phyloP scores from a whole-genome alignment of 2,113 vertebrate species.

The Prietella phreatophila region DNA sequence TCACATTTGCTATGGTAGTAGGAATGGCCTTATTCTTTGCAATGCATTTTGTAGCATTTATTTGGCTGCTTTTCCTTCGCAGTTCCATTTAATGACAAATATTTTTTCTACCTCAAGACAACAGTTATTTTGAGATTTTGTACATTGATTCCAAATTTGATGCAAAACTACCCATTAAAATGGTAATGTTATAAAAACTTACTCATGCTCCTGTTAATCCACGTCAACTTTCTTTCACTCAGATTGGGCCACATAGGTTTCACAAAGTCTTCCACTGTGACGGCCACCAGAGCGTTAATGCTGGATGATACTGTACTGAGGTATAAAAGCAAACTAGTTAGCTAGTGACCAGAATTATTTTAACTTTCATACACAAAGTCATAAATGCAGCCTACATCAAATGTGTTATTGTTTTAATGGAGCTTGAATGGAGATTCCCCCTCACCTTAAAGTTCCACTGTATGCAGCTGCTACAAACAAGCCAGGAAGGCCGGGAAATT shows the following conservation, averaged over 20 bases:
- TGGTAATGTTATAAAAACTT: conserved; percentile 57
- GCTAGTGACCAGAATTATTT: neutral
- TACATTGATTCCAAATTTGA: neutral
- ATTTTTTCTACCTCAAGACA: neutral
- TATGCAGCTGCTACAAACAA: conserved; percentile 95
- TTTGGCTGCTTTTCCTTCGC: neutral
- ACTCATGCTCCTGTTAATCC: conserved; percentile 89
- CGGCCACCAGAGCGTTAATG: conserved; percentile 87
- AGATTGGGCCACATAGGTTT: conserved; percentile 69
- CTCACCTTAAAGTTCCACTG: conserved; percentile 94
- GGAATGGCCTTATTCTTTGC: neutral
- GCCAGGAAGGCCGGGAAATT: conserved; percentile 87
- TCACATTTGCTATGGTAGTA: neutral
- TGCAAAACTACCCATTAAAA: neutral
- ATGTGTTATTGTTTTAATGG: neutral
- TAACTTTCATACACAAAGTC: neutral
- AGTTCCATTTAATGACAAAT: neutral
- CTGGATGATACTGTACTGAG: conserved; percentile 88
- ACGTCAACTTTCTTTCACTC: conserved; percentile 71
- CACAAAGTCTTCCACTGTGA: conserved; percentile 85
- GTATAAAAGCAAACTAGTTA: conserved; percentile 43
- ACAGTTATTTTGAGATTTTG: neutral
- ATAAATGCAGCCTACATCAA: neutral
- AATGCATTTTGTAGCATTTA: neutral
- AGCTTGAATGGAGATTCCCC: neutral